phyloP scores from a whole-genome alignment of 2,113 vertebrate species.

The Larimichthys polyactis region DNA sequence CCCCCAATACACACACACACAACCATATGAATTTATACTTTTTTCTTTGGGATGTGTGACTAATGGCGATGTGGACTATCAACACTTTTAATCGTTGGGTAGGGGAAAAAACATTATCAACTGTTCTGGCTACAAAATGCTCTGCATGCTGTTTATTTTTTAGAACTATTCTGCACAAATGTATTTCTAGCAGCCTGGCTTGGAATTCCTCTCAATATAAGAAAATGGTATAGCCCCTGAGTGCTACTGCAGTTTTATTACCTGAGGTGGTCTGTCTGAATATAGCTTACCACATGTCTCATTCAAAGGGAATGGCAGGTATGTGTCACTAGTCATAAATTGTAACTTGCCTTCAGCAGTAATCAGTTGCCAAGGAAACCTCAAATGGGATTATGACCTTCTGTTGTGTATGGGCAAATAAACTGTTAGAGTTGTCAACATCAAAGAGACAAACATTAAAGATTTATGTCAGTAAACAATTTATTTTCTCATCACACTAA shows the following conservation, averaged over 20 bases:
- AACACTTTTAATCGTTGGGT: conserved; percentile 12
- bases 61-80: conserved; percentile 4
- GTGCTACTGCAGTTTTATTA: conserved; percentile 79
- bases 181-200: conserved; percentile 71
- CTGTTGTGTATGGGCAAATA: conserved; percentile 72
- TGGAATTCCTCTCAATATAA: conserved; percentile 72
- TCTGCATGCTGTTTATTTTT: conserved; percentile 51
- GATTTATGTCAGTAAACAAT: conserved; percentile 70
- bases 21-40: conserved; percentile 8
- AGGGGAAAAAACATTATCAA: conserved; percentile 10
- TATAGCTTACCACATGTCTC: conserved; percentile 81
- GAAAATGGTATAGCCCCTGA: conserved; percentile 71
- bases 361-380: conserved; percentile 81
- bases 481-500: conserved; percentile 70
- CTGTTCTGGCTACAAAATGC: conserved; percentile 46
- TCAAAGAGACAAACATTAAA: conserved; percentile 70
- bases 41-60: conserved; percentile 15
- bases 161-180: conserved; percentile 57
- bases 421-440: conserved; percentile 70
- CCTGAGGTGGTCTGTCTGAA: conserved; percentile 79
- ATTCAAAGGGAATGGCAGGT: conserved; percentile 82
- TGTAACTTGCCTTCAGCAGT: conserved; percentile 78
- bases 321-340: conserved; percentile 81
- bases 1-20: background rate
- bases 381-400: conserved; percentile 80